These are phyloP conservation scores for Microplitis demolitor DNA, from an alignment of 1,140 invertebrate genomes.

Conservation along the genomic window DNA sequence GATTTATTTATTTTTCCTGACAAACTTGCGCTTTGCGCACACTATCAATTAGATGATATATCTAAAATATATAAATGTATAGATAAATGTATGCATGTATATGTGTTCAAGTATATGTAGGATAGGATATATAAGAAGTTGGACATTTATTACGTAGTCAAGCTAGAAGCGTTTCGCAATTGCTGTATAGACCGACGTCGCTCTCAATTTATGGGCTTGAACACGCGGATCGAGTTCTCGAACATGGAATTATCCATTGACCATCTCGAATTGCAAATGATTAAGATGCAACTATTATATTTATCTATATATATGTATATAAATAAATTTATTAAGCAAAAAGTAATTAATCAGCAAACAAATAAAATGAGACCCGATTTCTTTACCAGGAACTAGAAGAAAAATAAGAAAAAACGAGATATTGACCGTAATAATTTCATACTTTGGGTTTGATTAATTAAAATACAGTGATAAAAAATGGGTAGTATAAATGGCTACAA, in stretches of 20 bases:
- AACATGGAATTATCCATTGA: conserved; percentile 25
- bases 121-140: not conserved
- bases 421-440: too few species aligned
- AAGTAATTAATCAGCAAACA: not conserved
- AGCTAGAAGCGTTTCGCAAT: conserved; percentile 13
- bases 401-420: too few species aligned
- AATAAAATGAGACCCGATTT: not conserved
- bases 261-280: conserved; percentile 22
- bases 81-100: too few species aligned
- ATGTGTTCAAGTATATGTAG: too few species aligned
- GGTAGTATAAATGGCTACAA: not conserved
- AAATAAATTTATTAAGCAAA: not conserved
- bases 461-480: not conserved
- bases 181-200: conserved; percentile 2
- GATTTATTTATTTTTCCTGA: not conserved
- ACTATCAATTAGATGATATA: conserved; percentile 23
- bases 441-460: too few species aligned
- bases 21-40: conserved; percentile 16
- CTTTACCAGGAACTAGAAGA: too few species aligned
- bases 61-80: not conserved
- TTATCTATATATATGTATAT: not conserved
- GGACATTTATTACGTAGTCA: conserved; percentile 26
- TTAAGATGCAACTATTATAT: conserved; percentile 14
- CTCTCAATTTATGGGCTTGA: conserved; percentile 22
- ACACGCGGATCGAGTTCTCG: conserved; percentile 14